A percentile compares a stretch with the other conserved stretches of the same genome.
Evolutionary conservation across 2,888 invertebrate genomes (phyloP).

Genomic region (Calephelis perditalis): DNA sequence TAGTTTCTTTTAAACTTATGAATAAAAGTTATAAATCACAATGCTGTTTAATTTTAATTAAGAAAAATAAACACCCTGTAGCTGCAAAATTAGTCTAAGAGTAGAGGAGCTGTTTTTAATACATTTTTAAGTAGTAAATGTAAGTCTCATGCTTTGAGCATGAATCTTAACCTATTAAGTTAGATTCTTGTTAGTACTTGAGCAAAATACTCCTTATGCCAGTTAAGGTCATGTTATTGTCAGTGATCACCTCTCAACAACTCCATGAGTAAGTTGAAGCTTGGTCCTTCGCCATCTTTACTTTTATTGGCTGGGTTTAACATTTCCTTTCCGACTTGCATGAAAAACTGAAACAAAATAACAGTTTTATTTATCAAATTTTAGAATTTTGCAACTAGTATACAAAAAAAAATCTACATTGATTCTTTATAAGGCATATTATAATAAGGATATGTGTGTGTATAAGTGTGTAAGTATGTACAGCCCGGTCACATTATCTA

Average conservation of each 20-base stretch:
- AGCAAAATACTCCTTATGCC: constrained; percentile 36
- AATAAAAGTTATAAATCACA: too few species aligned
- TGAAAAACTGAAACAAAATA: constrained; percentile 55
- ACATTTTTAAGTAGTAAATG: not conserved
- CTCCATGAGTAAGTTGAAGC: constrained; percentile 97
- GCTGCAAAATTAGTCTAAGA: too few species aligned
- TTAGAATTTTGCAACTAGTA: too few species aligned
- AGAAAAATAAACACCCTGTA: too few species aligned
- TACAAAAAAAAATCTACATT: too few species aligned
- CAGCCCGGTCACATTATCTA: too few species aligned
- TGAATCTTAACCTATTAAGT: constrained; percentile 16
- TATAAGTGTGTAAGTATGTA: too few species aligned
- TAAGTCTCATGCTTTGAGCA: constrained; percentile 5
- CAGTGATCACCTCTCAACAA: constrained; percentile 95
- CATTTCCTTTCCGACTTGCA: constrained; percentile 95
- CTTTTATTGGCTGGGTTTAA: constrained; percentile 88
- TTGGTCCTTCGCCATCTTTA: constrained; percentile 92
- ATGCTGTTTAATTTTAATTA: too few species aligned
- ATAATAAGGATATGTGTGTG: too few species aligned
- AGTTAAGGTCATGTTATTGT: constrained; percentile 36
- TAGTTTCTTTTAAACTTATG: too few species aligned
- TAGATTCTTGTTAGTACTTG: constrained; percentile 31
- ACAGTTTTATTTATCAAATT: too few species aligned
- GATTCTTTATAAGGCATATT: too few species aligned
- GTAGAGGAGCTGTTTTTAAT: not conserved